These are phyloP conservation scores for Plusia festucae DNA, from an alignment of 2,888 invertebrate genomes.

Conservation along the genomic window DNA sequence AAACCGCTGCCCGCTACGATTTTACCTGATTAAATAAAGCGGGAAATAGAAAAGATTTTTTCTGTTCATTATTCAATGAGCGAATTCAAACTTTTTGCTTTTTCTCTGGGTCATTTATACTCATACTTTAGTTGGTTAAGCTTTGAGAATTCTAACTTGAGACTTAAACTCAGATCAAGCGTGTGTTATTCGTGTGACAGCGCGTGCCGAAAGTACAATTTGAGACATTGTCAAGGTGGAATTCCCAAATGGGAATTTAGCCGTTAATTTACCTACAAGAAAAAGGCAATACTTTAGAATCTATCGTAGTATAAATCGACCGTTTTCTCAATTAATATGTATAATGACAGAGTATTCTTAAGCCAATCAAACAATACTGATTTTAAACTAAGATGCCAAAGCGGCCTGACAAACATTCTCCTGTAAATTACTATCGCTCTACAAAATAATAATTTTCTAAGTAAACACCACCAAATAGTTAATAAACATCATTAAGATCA, in stretches of 20 bases:
- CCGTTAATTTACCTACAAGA: neutral
- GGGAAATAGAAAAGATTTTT: slow-evolving; percentile 11
- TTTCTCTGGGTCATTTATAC: too few relatives aligned
- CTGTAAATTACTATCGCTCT: neutral
- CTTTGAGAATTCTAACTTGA: too few relatives aligned
- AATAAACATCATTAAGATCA: neutral
- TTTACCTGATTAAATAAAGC: slow-evolving; percentile 24
- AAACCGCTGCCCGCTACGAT: slow-evolving; percentile 24
- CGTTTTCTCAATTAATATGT: neutral
- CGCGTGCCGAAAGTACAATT: too few relatives aligned
- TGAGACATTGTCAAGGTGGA: too few relatives aligned
- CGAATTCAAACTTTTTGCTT: neutral
- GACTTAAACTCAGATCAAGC: too few relatives aligned
- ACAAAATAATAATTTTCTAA: neutral
- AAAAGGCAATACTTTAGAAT: neutral
- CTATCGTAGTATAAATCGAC: neutral
- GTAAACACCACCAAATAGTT: neutral
- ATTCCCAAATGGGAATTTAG: too few relatives aligned
- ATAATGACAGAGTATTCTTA: neutral
- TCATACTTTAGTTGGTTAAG: neutral
- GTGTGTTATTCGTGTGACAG: too few relatives aligned
- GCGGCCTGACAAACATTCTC: neutral
- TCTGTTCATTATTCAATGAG: neutral
- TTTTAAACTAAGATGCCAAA: neutral
- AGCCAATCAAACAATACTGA: neutral